Conservation (phyloP, 2,113 vertebrate species). For the Malurus alboscapulatus region DNA sequence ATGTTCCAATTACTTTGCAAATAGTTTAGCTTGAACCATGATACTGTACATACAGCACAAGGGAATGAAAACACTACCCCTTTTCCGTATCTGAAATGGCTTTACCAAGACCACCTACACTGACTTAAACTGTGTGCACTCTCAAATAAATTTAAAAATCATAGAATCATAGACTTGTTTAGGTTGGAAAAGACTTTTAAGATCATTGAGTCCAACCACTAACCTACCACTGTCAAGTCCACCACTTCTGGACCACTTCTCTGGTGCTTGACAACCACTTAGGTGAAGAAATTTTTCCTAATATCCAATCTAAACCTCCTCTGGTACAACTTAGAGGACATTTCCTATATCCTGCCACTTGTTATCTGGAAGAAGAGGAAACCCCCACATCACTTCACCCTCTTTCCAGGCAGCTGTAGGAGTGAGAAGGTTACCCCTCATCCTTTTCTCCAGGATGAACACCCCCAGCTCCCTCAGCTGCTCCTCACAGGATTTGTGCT, state of each 20-base stretch:
- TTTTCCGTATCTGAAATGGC: slow-evolving; percentile 50
- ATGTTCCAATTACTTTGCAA: slow-evolving; percentile 67
- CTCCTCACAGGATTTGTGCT: not conserved
- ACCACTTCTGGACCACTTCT: not conserved
- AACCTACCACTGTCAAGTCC: not conserved
- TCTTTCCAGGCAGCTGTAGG: not conserved
- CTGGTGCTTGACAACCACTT: not conserved
- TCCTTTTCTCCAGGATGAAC: not conserved
- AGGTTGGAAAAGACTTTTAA: not conserved
- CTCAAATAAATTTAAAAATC: slow-evolving; percentile 32
- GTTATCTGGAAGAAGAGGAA: not conserved
- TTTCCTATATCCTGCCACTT: not conserved
- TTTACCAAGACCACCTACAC: slow-evolving; percentile 72
- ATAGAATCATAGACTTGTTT: not conserved
- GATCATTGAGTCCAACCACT: not conserved
- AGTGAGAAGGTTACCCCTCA: too few relatives aligned
- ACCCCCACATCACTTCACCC: not conserved
- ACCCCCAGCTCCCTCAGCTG: not conserved
- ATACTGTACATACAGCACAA: slow-evolving; percentile 58
- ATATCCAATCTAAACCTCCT: not conserved
- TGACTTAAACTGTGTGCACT: slow-evolving; percentile 17
- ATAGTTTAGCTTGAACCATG: slow-evolving; percentile 57
- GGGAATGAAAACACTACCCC: slow-evolving; percentile 61
- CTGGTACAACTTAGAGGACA: not conserved
- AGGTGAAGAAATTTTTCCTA: not conserved